Evolutionary conservation across 1,140 invertebrate species (phyloP), one percentile per base, ranked within the genome.

Genomic region (Lepidurus apus): DNA sequence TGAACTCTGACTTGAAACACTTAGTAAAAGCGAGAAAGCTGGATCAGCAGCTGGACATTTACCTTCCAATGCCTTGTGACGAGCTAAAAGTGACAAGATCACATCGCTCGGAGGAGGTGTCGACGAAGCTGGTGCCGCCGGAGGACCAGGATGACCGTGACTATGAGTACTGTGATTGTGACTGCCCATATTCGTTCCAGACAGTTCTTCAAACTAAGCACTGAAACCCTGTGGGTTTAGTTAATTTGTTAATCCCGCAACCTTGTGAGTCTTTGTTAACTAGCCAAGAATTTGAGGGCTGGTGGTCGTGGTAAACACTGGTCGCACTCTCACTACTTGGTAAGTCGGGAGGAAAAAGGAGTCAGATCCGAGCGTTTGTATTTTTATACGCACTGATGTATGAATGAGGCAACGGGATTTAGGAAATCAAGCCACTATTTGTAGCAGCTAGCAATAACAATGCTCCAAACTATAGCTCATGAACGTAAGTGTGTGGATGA

Each of bases 1-100:
- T 17, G 26, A 75, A 75, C 24, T 13, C 17, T 42, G 43, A 42
- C 74, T 75, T 75, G 0, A 75, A 43, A 75, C 74, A 42, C n/a
- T 21, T 43, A 17, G 24, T 78, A 8, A 44, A 43, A 9, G 34
- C 13, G 26, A 8, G 6, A 74, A 24, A 43, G 45, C 24, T 24
- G 42, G 13, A 17, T 6, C 21, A 21, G 53, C 6, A 34, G 34
- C 34, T 34, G 34, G 34, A 34, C 34, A 34, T 45, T 79, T 79
- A 79, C 78, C 78, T 74, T 79, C 78, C 43, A 79, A 74, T 44
- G 65, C 53, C 45, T 79, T 79, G 43, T 79, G 78, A 11, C 78
- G 73, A 74, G 78, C 74, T 42, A 79, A 74, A 17, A 79, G 78
- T 13, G 78, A 79, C 17, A 79, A 42, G 53, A 79, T 73, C 42